Evolutionary conservation across 2,113 vertebrate genomes (phyloP).

Genomic region (Cinclus mexicanus): DNA sequence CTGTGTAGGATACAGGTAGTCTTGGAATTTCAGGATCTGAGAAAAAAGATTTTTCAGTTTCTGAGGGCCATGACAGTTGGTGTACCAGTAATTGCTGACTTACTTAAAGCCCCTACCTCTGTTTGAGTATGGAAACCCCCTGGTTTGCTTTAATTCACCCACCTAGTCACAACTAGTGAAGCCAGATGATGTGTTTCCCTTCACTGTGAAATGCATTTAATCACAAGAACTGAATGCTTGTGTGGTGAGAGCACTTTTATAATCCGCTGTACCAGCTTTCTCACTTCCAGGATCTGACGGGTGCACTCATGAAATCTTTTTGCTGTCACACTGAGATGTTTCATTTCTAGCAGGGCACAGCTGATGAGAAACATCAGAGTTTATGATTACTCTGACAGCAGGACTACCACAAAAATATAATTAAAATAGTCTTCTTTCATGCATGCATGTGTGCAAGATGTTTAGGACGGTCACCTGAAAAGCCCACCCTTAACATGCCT

Average conservation of each 20-base stretch:
- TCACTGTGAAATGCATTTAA: slow-evolving; percentile 24
- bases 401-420: neutral
- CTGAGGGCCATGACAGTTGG: neutral
- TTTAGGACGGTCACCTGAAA: neutral
- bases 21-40: neutral
- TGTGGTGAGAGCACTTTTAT: neutral
- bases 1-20: neutral
- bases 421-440: neutral
- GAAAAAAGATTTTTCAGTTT: neutral
- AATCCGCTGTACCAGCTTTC: slow-evolving; percentile 12
- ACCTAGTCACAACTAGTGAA: neutral
- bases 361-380: slow-evolving; percentile 25
- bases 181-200: neutral
- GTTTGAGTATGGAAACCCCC: neutral
- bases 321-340: slow-evolving; percentile 36
- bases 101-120: neutral
- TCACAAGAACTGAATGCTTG: neutral
- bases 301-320: slow-evolving; percentile 19
- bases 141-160: neutral
- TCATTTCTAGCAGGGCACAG: slow-evolving; percentile 5
- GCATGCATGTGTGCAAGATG: neutral
- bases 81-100: neutral
- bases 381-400: slow-evolving; percentile 17
- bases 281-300: slow-evolving; percentile 17
- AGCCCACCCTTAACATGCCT: neutral